Evolutionary conservation across 1,140 invertebrate genomes (phyloP), one percentile per base, ranked within the genome.

Genomic region (Brachionus manjavacas): DNA sequence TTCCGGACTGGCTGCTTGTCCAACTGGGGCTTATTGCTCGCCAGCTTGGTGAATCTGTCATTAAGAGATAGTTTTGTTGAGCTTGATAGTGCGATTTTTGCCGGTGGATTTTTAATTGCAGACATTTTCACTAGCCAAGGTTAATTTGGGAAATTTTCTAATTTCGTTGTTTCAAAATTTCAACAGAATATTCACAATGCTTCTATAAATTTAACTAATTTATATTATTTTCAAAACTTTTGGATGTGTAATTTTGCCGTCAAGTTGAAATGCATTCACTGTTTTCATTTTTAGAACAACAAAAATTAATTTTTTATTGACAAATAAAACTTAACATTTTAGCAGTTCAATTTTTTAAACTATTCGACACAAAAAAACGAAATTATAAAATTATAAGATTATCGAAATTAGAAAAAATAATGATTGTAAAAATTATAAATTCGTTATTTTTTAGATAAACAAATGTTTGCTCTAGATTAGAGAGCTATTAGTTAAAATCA

Each of bases 31-130:
- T 86, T 25, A 87, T 87, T 64, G 31, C 20, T 78, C 1, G 83
- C 55, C 25, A 81, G 23, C 23, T 81, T 79, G 14, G 85, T 88
- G 87, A 87, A 89, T 87, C 88, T 87, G 86, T 89, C 88, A 87
- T 88, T 88, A 8, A 89, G 84, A 0, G 88, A 88, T 86, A 88
- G 87, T 85, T 87, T 88, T 46, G 88, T 89, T 52, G 87, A 88
- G 86, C 88, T 89, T 84, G 88, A 88, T n/a, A 89, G 86, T 83
- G 88, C 88, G 79, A 89, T 88, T 85, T 88, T 88, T 11, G 87
- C 86, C 68, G 88, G 88, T 64, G 52, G 52, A 28, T 25, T 43
- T 39, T 20, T 81, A 16, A 81, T 68, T 68, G 79, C 28, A 25
- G 72, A 76, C 72, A 76, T 76, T 4, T 46, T 76, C 3, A n/a